A percentile compares a stretch with the other conserved stretches of the same genome.
phyloP scores from a whole-genome alignment of 2,113 vertebrate species.

The Myodes glareolus region DNA sequence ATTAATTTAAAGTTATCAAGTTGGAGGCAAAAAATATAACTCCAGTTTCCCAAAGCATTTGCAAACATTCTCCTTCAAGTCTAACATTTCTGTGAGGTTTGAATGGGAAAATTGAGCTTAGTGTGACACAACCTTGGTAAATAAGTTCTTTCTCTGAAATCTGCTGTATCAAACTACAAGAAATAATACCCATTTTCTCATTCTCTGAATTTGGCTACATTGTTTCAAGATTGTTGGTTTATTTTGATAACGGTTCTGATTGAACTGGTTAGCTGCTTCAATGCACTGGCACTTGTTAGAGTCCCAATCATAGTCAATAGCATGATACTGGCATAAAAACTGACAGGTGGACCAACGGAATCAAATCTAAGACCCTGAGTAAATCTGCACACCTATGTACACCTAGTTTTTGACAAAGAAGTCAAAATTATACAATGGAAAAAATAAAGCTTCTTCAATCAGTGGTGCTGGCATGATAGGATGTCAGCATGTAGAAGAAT shows the following conservation, averaged over 20 bases:
- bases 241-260: not conserved
- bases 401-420: no score
- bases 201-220: not conserved
- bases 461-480: no score
- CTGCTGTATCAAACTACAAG: not conserved
- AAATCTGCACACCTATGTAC: no score
- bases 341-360: no score
- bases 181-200: not conserved
- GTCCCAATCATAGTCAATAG: not conserved
- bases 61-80: no score
- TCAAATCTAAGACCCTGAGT: no score
- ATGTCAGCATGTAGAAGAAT: no score
- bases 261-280: not conserved
- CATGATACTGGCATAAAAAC: no score
- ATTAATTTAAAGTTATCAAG: not conserved
- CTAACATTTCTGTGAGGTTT: not conserved
- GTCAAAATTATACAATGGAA: no score
- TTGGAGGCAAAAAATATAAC: not conserved
- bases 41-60: not conserved
- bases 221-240: not conserved
- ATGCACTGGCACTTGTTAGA: not conserved
- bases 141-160: not conserved
- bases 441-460: no score
- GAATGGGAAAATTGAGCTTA: not conserved
- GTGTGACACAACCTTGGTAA: not conserved